phyloP scores from a whole-genome alignment of 2,888 invertebrate genomes.

The Melanostoma mellinum region DNA sequence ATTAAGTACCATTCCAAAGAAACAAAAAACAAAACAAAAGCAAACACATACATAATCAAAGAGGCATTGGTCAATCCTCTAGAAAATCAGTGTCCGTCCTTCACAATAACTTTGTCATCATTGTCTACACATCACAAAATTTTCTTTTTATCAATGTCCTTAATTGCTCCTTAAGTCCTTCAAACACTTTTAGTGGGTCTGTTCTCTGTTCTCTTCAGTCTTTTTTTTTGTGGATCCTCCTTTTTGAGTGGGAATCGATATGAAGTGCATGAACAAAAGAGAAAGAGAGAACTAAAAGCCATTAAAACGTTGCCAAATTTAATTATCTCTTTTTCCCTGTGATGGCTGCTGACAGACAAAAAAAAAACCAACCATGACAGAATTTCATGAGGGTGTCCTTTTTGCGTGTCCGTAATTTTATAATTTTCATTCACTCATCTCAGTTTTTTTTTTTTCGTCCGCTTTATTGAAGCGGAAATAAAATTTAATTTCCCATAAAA shows the following conservation, averaged over 20 bases:
- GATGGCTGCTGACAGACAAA: too few relatives aligned
- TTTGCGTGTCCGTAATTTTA: background rate
- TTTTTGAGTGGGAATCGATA: constrained; percentile 20
- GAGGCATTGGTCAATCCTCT: constrained; percentile 53
- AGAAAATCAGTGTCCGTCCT: constrained; percentile 50
- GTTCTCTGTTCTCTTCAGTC: background rate
- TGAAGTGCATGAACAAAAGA: constrained; percentile 26
- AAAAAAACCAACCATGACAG: too few relatives aligned
- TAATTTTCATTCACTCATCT: background rate
- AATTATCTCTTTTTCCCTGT: constrained; percentile 11
- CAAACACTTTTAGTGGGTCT: background rate
- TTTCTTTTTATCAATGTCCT: constrained; percentile 5
- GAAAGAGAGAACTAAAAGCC: constrained; percentile 23
- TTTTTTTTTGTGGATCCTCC: background rate
- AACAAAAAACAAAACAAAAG: background rate
- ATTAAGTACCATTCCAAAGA: background rate
- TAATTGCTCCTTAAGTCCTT: constrained; percentile 27
- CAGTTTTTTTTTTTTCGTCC: background rate
- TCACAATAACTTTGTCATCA: constrained; percentile 15
- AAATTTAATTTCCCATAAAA: constrained; percentile 26
- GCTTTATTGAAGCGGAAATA: background rate
- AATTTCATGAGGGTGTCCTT: background rate
- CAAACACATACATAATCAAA: background rate
- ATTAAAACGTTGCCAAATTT: constrained; percentile 37
- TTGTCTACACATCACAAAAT: constrained; percentile 42